phyloP scores from a whole-genome alignment of 2,797 vertebrate genomes.

The Sardinella longiceps region DNA sequence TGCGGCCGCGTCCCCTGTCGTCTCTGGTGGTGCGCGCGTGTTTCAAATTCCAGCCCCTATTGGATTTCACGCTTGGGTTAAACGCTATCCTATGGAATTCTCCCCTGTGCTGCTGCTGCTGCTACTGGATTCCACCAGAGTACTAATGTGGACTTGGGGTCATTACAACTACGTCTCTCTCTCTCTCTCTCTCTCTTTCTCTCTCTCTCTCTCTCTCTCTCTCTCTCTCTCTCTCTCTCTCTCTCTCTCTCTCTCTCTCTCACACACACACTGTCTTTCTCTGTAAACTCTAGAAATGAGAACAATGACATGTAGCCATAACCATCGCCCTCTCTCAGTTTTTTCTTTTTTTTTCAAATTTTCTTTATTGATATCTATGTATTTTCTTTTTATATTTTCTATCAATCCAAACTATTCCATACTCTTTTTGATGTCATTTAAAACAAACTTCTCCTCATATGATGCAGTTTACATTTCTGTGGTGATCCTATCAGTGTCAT shows the following conservation, averaged over 20 bases:
- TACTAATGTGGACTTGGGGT: slow-evolving; percentile 28
- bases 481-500: neutral
- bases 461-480: neutral
- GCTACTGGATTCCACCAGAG: slow-evolving; percentile 32
- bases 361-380: no score
- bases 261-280: no score
- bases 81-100: slow-evolving; percentile 41
- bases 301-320: neutral
- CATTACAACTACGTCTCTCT: neutral
- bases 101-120: slow-evolving; percentile 26
- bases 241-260: neutral
- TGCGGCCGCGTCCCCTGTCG: neutral
- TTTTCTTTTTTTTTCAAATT: no score
- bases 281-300: neutral
- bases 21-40: slow-evolving; percentile 21
- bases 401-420: neutral
- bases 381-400: neutral
- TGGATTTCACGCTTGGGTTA: slow-evolving; percentile 48
- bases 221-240: slow-evolving; percentile 5
- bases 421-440: no score
- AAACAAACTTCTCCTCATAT: neutral
- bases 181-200: neutral
- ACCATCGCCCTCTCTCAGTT: no score
- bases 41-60: slow-evolving; percentile 50
- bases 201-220: neutral